Base-by-base conservation (phyloP, 2,888 invertebrate genomes). In the Dolichomitus sp. region DNA sequence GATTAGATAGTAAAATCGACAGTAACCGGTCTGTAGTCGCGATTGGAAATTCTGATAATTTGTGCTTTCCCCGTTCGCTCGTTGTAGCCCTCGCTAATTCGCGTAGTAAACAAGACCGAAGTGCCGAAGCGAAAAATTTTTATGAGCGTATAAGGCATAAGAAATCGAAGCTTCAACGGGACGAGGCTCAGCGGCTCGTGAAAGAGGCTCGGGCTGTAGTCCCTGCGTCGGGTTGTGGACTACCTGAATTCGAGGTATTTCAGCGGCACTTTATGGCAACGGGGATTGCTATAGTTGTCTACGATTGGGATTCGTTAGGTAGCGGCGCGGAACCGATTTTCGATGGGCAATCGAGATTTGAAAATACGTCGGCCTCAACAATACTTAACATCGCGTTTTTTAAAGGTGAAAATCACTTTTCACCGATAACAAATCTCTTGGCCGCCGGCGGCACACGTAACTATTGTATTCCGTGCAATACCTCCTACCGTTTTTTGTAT, bases 361-460 rank as follows among this genome's bases (percentile, higher is more conserved):
- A 61, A 61, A 17, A 61, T 17, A 17, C n/a, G 17, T 0, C 33
- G 4, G 33, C 6, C 6, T 6, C 33, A 4, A 33, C 33, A 4
- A 4, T 33, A 4, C 33, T 33, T 33, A 33, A 33, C 14, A 65
- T 65, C 7, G 45, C 23, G 0, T 7, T 45, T 14, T 65, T 65
- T n/a, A 6, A 5, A 14, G 7, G 17, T 0, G 48, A 48, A 12
- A 9, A 65, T 5, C 48, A 48, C 12, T 65, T 9, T 65, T 45
- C 45, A 0, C 65, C 27, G 14, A 45, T 65, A 14, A 48, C 66
- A n/a, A 66, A 66, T 48, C 48, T 66, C 9, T 27, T 48, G 5
- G 48, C 66, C 9, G 66, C 66, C 11, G 66, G 19, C 11, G 50
- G 66, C 7, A 30, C 14, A 0, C 11, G 66, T 7, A 50, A 50